Percentiles rank a stretch among this genome's conserved stretches.
Conservation (phyloP, 1,140 invertebrate genomes). For the Heliconius melpomene region DNA sequence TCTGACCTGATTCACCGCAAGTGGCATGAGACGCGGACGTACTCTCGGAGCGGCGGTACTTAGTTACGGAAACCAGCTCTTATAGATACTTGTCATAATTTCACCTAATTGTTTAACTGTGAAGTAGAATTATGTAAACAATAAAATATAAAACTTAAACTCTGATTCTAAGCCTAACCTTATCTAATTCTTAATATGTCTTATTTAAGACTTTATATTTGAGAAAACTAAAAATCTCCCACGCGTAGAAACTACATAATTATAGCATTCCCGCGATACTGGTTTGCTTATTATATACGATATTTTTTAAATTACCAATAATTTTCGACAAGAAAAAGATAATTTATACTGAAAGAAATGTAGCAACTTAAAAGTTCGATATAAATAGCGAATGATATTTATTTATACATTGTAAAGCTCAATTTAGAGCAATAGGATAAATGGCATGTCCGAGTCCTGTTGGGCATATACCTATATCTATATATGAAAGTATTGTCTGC, state of each 20-base stretch:
- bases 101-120: not conserved
- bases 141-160: not conserved
- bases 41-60: not conserved
- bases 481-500: not conserved
- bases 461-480: not conserved
- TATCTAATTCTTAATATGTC: too few species aligned
- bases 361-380: not conserved
- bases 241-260: too few species aligned
- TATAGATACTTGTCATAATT: constrained; percentile 4
- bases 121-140: not conserved
- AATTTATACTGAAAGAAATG: not conserved
- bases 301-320: too few species aligned
- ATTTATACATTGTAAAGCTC: not conserved
- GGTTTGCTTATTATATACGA: too few species aligned
- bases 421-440: not conserved
- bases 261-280: too few species aligned
- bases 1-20: not conserved
- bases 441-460: not conserved
- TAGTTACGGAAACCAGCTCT: not conserved
- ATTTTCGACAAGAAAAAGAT: not conserved
- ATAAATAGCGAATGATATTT: not conserved
- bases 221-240: too few species aligned
- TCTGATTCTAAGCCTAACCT: not conserved
- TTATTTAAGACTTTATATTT: too few species aligned
- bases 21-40: not conserved